Evolutionary conservation across 2,797 vertebrate species (phyloP).

Genomic region (Artibeus lituratus): DNA sequence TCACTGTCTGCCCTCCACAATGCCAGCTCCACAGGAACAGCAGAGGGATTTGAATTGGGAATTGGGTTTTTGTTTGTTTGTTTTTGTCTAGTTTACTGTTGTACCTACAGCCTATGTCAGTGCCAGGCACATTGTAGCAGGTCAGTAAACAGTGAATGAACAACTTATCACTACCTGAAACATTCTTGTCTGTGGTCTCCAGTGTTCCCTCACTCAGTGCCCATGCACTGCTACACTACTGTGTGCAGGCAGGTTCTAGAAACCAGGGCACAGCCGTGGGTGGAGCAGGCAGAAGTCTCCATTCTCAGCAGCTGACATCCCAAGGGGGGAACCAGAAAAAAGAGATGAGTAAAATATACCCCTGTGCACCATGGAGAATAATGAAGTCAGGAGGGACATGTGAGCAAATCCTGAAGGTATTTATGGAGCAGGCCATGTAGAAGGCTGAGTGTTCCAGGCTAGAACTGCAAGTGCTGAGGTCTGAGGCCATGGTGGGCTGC

Average conservation of each 20-base stretch:
- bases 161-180: not conserved
- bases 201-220: not conserved
- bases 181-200: not conserved
- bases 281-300: no score
- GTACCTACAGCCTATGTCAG: not conserved
- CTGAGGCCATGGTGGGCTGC: not conserved
- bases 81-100: not conserved
- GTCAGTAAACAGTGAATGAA: not conserved
- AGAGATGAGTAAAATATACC: not conserved
- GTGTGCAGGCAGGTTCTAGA: not conserved
- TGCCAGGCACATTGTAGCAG: not conserved
- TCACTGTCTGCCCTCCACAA: not conserved
- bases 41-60: no score
- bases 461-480: not conserved
- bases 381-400: not conserved
- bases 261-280: not conserved
- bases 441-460: no score
- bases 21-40: no score
- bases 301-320: not conserved
- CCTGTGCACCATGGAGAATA: not conserved
- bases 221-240: no score
- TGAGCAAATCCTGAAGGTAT: not conserved
- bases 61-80: not conserved
- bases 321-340: not conserved
- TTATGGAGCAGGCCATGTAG: not conserved